Conservation (phyloP, 2,113 vertebrate genomes). For the Tragelaphus strepsiceros region DNA sequence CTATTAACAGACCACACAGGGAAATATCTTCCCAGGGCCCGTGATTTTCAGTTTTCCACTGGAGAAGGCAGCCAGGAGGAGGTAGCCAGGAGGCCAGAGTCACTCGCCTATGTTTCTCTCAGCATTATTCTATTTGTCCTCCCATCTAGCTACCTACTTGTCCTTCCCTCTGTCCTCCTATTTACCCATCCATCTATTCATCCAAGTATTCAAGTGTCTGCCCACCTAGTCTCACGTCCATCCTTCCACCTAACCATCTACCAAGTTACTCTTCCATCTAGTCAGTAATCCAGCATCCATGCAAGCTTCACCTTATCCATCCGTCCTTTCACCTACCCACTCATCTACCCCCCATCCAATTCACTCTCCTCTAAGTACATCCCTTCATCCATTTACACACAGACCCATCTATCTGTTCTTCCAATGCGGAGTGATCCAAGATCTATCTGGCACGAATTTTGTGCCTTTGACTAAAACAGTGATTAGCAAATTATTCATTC, state of each 20-base stretch:
- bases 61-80: constrained; percentile 38
- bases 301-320: neutral
- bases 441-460: neutral
- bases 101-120: neutral
- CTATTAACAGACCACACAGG: constrained; percentile 71
- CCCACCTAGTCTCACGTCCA: neutral
- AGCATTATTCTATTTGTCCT: neutral
- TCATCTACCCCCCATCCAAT: neutral
- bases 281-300: neutral
- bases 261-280: neutral
- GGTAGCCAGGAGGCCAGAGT: constrained; percentile 38
- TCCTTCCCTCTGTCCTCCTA: neutral
- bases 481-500: neutral
- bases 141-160: neutral
- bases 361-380: too few species aligned
- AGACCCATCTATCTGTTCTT: neutral
- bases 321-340: neutral
- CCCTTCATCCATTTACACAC: neutral
- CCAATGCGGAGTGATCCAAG: neutral
- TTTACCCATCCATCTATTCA: neutral
- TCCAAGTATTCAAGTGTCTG: neutral
- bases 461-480: neutral
- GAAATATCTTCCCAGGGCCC: constrained; percentile 44
- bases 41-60: constrained; percentile 68
- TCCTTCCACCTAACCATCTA: neutral